A percentile compares a stretch with the other conserved stretches of the same genome.
phyloP scores from a whole-genome alignment of 2,888 invertebrate species.

The Tiliacea citrago region DNA sequence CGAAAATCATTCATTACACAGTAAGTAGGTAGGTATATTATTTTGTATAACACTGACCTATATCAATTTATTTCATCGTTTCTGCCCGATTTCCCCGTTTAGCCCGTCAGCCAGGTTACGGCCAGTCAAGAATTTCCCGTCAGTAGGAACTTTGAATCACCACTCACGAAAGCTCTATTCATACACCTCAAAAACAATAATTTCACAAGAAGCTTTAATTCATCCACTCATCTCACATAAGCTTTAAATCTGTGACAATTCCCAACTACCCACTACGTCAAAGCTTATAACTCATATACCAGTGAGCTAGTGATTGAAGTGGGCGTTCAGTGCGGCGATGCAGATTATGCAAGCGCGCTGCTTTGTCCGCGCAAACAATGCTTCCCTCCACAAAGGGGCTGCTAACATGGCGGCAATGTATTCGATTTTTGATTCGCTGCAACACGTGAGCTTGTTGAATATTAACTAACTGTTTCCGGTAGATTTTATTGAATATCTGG shows the following conservation, averaged over 20 bases:
- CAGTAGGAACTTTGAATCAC: background rate
- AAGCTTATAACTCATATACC: slow-evolving; percentile 17
- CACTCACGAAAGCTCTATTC: too few species aligned
- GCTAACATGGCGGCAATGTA: slow-evolving; percentile 7
- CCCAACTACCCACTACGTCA: slow-evolving; percentile 1
- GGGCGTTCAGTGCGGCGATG: slow-evolving; percentile 20
- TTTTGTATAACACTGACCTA: background rate
- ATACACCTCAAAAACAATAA: background rate
- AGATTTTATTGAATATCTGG: background rate
- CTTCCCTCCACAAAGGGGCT: slow-evolving; percentile 35
- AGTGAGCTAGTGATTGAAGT: slow-evolving; percentile 41
- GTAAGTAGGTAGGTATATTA: background rate
- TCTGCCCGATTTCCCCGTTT: background rate
- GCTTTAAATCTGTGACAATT: background rate
- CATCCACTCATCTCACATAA: background rate
- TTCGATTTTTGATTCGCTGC: slow-evolving; percentile 18
- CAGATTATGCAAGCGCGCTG: slow-evolving; percentile 54
- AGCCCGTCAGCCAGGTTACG: background rate
- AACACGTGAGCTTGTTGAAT: slow-evolving; percentile 2
- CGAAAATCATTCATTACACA: slow-evolving; percentile 39
- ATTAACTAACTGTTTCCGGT: background rate
- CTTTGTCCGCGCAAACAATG: slow-evolving; percentile 61
- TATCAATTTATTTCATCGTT: background rate
- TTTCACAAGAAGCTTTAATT: background rate
- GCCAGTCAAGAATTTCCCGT: background rate